Conservation (phyloP, 2,113 vertebrate species). For the Edolisoma coerulescens region DNA sequence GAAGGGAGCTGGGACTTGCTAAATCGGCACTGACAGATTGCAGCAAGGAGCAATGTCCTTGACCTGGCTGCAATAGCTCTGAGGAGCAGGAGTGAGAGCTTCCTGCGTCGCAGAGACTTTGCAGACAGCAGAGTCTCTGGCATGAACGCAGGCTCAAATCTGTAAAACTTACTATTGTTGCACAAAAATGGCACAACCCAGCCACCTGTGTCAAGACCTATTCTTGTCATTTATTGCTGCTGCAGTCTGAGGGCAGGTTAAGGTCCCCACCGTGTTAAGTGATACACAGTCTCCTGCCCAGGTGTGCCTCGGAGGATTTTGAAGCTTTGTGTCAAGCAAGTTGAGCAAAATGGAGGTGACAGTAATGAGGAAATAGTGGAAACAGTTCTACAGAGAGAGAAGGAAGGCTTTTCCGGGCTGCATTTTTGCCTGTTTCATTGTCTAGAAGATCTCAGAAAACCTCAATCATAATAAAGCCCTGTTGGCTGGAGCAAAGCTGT, state of each 20-base stretch:
- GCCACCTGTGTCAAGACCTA: background rate
- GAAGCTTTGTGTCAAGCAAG: background rate
- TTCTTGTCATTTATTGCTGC: background rate
- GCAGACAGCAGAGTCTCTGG: background rate
- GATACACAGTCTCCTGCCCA: background rate
- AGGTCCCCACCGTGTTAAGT: background rate
- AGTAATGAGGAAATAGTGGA: background rate
- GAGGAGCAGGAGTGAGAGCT: background rate
- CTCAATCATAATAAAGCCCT: background rate
- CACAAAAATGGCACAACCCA: background rate
- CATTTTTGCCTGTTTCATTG: background rate
- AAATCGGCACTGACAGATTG: background rate
- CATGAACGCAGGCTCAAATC: background rate
- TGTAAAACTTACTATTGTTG: background rate
- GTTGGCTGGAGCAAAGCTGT: background rate
- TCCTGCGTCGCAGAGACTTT: background rate
- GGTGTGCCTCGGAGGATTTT: background rate
- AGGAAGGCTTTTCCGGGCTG: background rate
- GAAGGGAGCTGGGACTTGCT: background rate
- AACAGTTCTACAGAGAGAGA: background rate
- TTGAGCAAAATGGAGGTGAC: background rate
- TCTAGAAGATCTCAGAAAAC: background rate
- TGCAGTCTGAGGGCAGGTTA: background rate
- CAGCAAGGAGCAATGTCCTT: background rate
- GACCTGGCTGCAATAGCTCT: background rate